Conservation (phyloP, 2,888 invertebrate genomes). For the Chydorus sphaericus region DNA sequence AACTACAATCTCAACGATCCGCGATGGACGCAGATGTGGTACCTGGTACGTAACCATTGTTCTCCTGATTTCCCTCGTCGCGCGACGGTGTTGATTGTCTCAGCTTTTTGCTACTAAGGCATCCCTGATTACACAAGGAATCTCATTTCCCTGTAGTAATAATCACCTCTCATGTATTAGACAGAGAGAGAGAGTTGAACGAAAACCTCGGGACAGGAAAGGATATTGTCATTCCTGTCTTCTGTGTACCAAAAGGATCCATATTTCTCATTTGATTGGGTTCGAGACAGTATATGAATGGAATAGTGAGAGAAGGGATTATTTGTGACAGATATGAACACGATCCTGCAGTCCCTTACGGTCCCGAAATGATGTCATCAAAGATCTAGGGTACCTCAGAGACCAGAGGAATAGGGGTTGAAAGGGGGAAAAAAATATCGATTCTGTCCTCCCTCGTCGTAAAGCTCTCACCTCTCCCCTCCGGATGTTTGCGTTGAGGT, state of each 20-base stretch:
- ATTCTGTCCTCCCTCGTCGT: not conserved
- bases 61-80: not conserved
- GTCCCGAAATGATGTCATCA: too few species aligned
- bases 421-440: not conserved
- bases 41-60: conserved; percentile 47
- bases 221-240: not conserved
- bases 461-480: not conserved
- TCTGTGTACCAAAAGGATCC: not conserved
- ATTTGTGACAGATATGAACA: too few species aligned
- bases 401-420: too few species aligned
- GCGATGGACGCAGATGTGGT: conserved; percentile 93
- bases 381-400: too few species aligned
- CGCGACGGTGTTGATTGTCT: not conserved
- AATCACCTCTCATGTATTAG: not conserved
- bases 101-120: too few species aligned
- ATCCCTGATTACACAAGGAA: too few species aligned
- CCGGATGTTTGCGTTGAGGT: too few species aligned
- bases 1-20: conserved; percentile 52
- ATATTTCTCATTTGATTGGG: too few species aligned
- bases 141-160: too few species aligned
- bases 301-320: too few species aligned
- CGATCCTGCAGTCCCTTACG: too few species aligned
- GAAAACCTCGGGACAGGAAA: not conserved
- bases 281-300: too few species aligned
- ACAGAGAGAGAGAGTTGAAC: not conserved